Conservation (phyloP, 2,888 invertebrate species). For the Apotomis capreana region DNA sequence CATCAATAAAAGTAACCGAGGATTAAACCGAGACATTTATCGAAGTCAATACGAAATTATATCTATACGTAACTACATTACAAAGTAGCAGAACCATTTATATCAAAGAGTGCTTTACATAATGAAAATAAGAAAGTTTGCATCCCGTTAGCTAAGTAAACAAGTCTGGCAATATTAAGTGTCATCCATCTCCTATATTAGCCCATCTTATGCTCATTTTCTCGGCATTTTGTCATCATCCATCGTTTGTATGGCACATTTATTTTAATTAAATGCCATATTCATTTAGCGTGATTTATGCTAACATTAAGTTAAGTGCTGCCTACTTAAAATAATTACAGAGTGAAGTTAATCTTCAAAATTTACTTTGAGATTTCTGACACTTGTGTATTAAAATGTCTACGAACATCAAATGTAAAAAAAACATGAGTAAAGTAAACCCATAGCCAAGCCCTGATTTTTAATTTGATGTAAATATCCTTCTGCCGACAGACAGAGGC, state of each 20-base stretch:
- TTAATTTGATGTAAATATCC: no score
- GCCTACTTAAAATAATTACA: neutral
- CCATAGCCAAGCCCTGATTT: no score
- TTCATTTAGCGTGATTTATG: slow-evolving; percentile 18
- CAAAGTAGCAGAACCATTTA: neutral
- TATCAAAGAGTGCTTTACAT: neutral
- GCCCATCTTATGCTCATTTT: slow-evolving; percentile 5
- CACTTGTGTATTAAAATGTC: neutral
- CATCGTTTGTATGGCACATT: slow-evolving; percentile 35
- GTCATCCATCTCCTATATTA: slow-evolving; percentile 16
- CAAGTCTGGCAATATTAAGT: neutral
- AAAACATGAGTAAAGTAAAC: no score
- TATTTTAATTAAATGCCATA: slow-evolving; percentile 33
- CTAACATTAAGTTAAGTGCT: slow-evolving; percentile 4
- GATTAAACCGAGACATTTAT: no score
- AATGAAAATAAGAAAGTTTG: neutral
- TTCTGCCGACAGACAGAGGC: no score
- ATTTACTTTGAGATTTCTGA: neutral
- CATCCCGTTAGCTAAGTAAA: slow-evolving; percentile 1
- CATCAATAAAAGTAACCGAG: no score
- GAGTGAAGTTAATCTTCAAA: neutral
- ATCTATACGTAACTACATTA: neutral
- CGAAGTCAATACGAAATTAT: no score
- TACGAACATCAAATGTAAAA: no score
- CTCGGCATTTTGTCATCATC: slow-evolving; percentile 32